Evolutionary conservation across 1,140 invertebrate species (phyloP).

Genomic region (Drosophila mayri): DNA sequence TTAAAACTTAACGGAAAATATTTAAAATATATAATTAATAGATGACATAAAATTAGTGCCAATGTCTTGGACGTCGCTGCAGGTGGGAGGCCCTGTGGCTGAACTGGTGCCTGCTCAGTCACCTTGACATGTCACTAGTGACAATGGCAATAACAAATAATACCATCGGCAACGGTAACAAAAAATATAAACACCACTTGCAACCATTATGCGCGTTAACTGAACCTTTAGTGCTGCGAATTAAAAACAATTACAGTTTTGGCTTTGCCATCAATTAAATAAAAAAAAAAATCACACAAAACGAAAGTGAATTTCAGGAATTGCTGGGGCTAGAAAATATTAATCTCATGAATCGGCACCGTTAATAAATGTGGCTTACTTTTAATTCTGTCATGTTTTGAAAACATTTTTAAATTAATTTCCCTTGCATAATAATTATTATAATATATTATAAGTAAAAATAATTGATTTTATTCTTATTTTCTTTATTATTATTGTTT

Average conservation of each 20-base stretch:
- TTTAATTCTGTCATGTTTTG: no score
- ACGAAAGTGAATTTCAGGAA: constrained; percentile 71
- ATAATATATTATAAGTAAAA: no score
- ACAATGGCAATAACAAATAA: constrained; percentile 36
- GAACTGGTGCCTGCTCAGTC: constrained; percentile 37
- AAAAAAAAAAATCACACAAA: constrained; percentile 29
- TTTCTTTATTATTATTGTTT: background rate
- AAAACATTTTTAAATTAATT: background rate
- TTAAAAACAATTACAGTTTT: constrained; percentile 65
- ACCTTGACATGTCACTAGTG: constrained; percentile 71
- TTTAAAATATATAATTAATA: background rate
- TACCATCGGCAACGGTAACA: background rate
- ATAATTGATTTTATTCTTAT: background rate
- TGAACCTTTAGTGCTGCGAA: constrained; percentile 43
- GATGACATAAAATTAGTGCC: background rate
- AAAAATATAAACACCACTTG: background rate
- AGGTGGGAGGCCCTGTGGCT: constrained; percentile 17
- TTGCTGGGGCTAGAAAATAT: constrained; percentile 31
- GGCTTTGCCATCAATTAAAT: constrained; percentile 21
- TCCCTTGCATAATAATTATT: no score
- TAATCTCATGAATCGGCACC: background rate
- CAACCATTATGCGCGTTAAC: constrained; percentile 7
- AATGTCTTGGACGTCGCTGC: no score
- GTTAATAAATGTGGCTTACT: background rate
- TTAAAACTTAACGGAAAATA: background rate